Evolutionary conservation across 2,797 vertebrate genomes (phyloP), one percentile per base, ranked within the genome.

Genomic region (Morus bassanus): DNA sequence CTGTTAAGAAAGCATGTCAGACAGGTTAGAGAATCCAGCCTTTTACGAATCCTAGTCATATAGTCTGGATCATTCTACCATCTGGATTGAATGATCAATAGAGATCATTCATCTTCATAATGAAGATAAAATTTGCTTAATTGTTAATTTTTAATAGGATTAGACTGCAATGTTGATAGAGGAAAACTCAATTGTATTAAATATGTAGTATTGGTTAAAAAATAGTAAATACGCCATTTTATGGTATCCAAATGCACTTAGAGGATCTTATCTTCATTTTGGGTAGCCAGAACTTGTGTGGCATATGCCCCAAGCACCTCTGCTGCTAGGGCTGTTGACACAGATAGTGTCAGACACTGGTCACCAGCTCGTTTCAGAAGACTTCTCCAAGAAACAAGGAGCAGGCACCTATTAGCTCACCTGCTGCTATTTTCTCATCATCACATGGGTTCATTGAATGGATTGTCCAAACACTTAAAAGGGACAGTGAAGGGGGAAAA

Each of bases 311-410:
- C 14, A n/a, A 10, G 3, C 6, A 57, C 6, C n/a, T 56, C 45
- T 56, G 7, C 31, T 68, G 13, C 59, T 24, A 43, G 14, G 64
- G 22, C 15, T 92, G 41, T 33, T 69, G 60, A 19, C 12, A 4
- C 0, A 0, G 5, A 4, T 31, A 7, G 13, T 50, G 43, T 53
- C 37, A 39, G 48, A 28, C 2, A 0, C 9, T 43, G 23, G 43
- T 61, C 3, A 0, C 23, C 9, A 5, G 35, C 9, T 89, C 6
- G 0, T 65, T 85, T 53, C 35, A 48, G 51, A 72, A 56, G 67
- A 27, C 35, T 89, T 59, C 75, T 65, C 24, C 13, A 39, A 79
- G 63, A 76, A 80, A 67, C 24, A 2, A 1, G 21, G 16, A 80
- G 7, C 10, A 85, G 23, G 12, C 21, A 63, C 7, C 17, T 73